These are phyloP conservation scores for Eurytoma adleriae DNA, from an alignment of 2,888 invertebrate genomes.

Conservation along the genomic window DNA sequence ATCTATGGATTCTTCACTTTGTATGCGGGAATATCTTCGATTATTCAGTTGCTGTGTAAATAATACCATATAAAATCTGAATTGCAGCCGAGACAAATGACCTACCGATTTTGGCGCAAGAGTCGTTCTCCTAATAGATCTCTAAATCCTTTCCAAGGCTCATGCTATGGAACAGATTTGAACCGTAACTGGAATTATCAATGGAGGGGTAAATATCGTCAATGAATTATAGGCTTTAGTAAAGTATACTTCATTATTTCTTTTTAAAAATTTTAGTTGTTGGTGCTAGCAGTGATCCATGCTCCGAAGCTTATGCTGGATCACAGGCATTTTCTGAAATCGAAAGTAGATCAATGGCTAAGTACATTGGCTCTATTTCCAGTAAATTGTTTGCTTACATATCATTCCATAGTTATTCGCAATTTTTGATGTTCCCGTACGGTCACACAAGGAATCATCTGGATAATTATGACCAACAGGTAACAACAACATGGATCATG, in stretches of 20 bases:
- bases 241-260: neutral
- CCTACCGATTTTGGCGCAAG: conserved; percentile 80
- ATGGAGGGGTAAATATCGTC: conserved; percentile 79
- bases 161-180: conserved; percentile 83
- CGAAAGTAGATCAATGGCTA: conserved; percentile 79
- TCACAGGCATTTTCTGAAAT: conserved; percentile 83
- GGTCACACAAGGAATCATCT: conserved; percentile 79
- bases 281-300: conserved; percentile 79
- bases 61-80: conserved; percentile 31
- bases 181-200: conserved; percentile 87
- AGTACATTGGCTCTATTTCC: conserved; percentile 77
- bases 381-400: conserved; percentile 80
- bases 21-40: no score
- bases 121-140: conserved; percentile 59
- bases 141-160: accelerated
- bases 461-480: conserved; percentile 75
- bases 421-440: conserved; percentile 83
- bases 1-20: no score
- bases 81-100: conserved; percentile 66
- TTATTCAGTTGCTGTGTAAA: no score
- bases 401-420: conserved; percentile 86
- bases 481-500: neutral
- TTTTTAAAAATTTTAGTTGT: conserved; percentile 68
- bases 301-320: conserved; percentile 83
- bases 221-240: no score